phyloP scores from a whole-genome alignment of 2,113 vertebrate genomes.

The Ailuropoda melanoleuca region DNA sequence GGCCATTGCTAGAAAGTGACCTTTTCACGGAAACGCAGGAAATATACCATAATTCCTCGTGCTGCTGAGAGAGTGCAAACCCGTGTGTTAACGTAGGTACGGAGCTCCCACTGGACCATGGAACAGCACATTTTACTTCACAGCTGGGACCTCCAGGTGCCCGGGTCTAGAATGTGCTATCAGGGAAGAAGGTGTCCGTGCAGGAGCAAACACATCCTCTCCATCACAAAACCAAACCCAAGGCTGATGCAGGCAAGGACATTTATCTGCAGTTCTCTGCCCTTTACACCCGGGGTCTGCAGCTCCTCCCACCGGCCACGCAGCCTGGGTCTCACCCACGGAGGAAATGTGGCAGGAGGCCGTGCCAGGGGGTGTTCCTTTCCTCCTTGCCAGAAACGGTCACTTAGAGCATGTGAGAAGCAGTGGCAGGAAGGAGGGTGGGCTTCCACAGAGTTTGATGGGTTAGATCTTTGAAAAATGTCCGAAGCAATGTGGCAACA shows the following conservation, averaged over 20 bases:
- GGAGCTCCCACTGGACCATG: not conserved
- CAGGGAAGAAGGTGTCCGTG: accelerated
- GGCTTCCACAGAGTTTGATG: not conserved
- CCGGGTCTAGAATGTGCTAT: accelerated
- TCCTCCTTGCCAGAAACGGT: not conserved
- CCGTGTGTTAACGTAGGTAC: not conserved
- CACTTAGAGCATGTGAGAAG: not conserved
- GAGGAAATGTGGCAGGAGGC: not conserved
- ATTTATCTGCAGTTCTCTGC: not conserved
- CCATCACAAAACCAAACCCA: not conserved
- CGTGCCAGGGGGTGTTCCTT: not conserved
- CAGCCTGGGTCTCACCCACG: not conserved
- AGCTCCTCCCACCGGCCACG: accelerated
- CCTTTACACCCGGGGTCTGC: too few species aligned
- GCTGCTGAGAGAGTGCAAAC: accelerated
- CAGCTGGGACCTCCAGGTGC: accelerated
- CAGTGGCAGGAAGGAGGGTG: not conserved
- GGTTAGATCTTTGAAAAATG: not conserved
- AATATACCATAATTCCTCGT: accelerated
- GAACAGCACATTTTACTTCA: not conserved
- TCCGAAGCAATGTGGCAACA: not conserved
- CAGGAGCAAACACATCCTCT: not conserved
- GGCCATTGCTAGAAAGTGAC: not conserved
- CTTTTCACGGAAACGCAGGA: not conserved
- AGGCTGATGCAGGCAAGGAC: accelerated